Conservation (phyloP, 2,113 vertebrate species). For the Carettochelys insculpta region DNA sequence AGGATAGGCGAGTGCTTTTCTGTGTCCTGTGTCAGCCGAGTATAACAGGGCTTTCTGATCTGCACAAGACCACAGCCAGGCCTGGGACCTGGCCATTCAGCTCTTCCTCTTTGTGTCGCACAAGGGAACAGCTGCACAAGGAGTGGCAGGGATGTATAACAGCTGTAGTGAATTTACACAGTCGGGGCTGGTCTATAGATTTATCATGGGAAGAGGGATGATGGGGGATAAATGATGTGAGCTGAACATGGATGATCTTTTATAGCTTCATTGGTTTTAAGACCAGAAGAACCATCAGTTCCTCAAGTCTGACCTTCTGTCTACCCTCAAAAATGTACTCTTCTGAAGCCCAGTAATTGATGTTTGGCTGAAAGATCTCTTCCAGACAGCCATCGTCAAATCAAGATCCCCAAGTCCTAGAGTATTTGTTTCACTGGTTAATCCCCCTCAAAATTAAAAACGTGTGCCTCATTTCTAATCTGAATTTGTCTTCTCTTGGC, state of each 20-base stretch:
- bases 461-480: background rate
- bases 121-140: too few relatives aligned
- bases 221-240: background rate
- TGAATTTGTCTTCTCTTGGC: background rate
- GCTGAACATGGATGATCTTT: background rate
- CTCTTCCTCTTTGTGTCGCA: too few relatives aligned
- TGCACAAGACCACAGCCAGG: too few relatives aligned
- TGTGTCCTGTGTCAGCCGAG: background rate
- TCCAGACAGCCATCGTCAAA: background rate
- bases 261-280: background rate
- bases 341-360: background rate
- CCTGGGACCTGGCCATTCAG: too few relatives aligned
- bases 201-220: too few relatives aligned
- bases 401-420: too few relatives aligned
- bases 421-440: background rate
- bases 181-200: background rate
- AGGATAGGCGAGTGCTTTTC: background rate
- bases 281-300: rapidly evolving
- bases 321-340: too few relatives aligned
- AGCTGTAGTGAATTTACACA: too few relatives aligned
- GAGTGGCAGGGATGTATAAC: too few relatives aligned
- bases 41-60: too few relatives aligned
- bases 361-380: background rate
- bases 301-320: background rate
- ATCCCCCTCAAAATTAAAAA: background rate